phyloP scores from a whole-genome alignment of 1,140 invertebrate genomes.

The Brachionus angularis region DNA sequence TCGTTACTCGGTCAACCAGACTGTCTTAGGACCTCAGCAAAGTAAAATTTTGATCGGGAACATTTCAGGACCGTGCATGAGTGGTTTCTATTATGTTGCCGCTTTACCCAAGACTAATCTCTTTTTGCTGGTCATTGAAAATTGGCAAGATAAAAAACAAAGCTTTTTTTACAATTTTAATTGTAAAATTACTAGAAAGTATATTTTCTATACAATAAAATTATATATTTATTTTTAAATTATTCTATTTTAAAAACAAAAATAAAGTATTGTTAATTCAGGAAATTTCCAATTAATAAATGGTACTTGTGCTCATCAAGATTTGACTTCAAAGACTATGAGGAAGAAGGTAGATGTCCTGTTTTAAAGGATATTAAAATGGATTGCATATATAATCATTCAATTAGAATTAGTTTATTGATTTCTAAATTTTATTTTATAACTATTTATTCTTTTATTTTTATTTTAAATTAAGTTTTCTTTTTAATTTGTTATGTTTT shows the following conservation, averaged over 20 bases:
- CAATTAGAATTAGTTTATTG: too few species aligned
- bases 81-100: slow-evolving; percentile 59
- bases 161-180: slow-evolving; percentile 59
- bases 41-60: slow-evolving; percentile 59
- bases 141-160: slow-evolving; percentile 53
- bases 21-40: slow-evolving; percentile 51
- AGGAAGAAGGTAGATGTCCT: slow-evolving; percentile 55
- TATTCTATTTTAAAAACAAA: too few species aligned
- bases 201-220: slow-evolving; percentile 1
- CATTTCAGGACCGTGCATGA: slow-evolving; percentile 59
- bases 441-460: too few species aligned
- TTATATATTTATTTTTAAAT: not conserved
- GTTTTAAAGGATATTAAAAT: slow-evolving; percentile 7
- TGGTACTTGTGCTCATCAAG: slow-evolving; percentile 58
- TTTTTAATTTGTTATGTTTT: too few species aligned
- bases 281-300: slow-evolving; percentile 59
- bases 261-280: slow-evolving; percentile 58
- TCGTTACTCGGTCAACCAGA: slow-evolving; percentile 51
- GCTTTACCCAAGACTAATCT: slow-evolving; percentile 58
- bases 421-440: too few species aligned
- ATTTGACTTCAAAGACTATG: slow-evolving; percentile 50
- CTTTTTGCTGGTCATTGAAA: slow-evolving; percentile 59
- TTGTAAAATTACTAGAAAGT: slow-evolving; percentile 58
- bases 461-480: too few species aligned
- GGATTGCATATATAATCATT: slow-evolving; percentile 11